Evolutionary conservation across 2,113 vertebrate genomes (phyloP).

Genomic region (Atractosteus spatula): DNA sequence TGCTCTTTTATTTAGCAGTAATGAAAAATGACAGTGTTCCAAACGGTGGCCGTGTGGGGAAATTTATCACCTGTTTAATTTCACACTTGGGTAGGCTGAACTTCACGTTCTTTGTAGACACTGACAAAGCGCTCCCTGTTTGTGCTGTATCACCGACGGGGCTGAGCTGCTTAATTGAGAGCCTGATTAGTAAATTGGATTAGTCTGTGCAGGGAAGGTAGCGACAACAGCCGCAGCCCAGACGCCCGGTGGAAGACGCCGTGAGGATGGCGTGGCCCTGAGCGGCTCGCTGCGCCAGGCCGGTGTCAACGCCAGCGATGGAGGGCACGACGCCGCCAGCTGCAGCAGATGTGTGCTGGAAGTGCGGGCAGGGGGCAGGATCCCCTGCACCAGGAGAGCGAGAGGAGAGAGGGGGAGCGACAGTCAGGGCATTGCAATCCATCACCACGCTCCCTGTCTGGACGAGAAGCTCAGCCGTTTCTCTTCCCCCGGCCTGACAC

Average conservation of each 20-base stretch:
- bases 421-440: constrained; percentile 37
- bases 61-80: constrained; percentile 76
- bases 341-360: background rate
- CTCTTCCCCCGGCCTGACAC: constrained; percentile 19
- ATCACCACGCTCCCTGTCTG: constrained; percentile 28
- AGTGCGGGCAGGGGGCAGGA: background rate
- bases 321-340: constrained; percentile 8
- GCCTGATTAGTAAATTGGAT: constrained; percentile 62
- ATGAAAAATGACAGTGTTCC: constrained; percentile 67
- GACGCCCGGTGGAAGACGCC: too few species aligned
- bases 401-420: constrained; percentile 15
- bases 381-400: background rate
- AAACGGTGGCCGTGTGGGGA: constrained; percentile 53
- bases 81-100: constrained; percentile 62
- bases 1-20: constrained; percentile 63
- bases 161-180: constrained; percentile 54
- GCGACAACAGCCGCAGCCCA: constrained; percentile 8
- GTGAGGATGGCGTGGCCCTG: too few species aligned
- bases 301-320: too few species aligned
- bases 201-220: constrained; percentile 39
- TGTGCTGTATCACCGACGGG: constrained; percentile 50
- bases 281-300: too few species aligned
- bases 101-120: constrained; percentile 57
- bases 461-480: constrained; percentile 13
- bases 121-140: constrained; percentile 56